Base-by-base conservation (phyloP, 2,888 invertebrate genomes). In the Nebria brevicollis region DNA sequence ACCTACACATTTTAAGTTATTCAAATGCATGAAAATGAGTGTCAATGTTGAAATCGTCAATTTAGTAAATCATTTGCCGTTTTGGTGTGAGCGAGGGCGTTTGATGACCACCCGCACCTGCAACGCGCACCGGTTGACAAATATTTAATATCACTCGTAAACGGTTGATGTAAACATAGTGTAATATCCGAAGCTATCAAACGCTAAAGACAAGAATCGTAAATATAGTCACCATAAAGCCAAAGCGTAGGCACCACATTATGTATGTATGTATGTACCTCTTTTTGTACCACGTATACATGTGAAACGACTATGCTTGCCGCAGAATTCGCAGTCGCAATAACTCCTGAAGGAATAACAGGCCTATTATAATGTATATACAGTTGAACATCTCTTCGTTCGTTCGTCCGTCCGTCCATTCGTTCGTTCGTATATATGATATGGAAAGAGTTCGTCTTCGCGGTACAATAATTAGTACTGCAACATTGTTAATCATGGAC, bases 401-500 rank as follows among this genome's bases (percentile, higher is more conserved):
- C 34, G 34, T 34, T 34, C 34, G 34, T 54, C 13, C 34, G 5
- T 34, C 5, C 34, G 1, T 34, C 5, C 34, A 2, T 34, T 34
- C 34, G 34, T 34, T 34, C 5, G 1, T 34, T 4, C 34, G 34
- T 70, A 70, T 34, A 70, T 25, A 20, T 70, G 70, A 34, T 70
- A 70, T 20, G 25, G 70, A 34, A 2, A 26, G 70, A 25, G n/a
- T 70, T 41, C 73, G 73, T 73, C 73, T 41, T 73, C 73, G 42
- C 41, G 41, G 41, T n/a, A 43, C 73, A 41, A 41, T 73, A 73
- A 73, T 73, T 73, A 73, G 73, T 34, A 41, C 41, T 73, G 73
- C 73, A 73, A 73, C 73, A 73, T 73, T 73, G 73, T 73, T 73
- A 73, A 73, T 73, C 73, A 73, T 15, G 41, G 73, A 34, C 73